Evolutionary conservation across 2,113 vertebrate genomes (phyloP).

Genomic region (Marcusenius ussheri): DNA sequence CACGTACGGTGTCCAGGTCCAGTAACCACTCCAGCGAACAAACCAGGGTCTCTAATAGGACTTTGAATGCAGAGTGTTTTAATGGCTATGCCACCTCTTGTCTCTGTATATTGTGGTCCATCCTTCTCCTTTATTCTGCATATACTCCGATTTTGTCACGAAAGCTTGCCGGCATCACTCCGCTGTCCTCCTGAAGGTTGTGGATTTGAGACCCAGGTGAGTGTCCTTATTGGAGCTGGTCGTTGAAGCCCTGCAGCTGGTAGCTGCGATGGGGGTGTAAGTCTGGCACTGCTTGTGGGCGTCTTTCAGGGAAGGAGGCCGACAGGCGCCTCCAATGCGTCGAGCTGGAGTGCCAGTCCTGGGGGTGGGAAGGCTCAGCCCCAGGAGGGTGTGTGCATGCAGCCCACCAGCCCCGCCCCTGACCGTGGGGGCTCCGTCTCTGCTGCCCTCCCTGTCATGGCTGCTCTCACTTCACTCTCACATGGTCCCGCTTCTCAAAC

Average conservation of each 20-base stretch:
- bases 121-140: neutral
- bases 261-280: neutral
- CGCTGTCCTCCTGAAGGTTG: neutral
- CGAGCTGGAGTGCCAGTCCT: neutral
- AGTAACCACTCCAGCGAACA: neutral
- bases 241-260: neutral
- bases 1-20: neutral
- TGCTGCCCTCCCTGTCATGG: neutral
- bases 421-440: neutral
- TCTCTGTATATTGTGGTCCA: neutral
- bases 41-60: neutral
- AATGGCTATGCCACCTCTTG: neutral
- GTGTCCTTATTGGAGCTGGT: neutral
- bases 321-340: neutral
- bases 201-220: neutral
- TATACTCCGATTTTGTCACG: neutral
- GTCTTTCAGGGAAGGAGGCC: neutral
- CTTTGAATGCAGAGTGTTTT: neutral
- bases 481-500: neutral
- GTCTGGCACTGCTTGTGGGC: neutral
- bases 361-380: neutral
- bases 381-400: neutral
- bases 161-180: neutral
- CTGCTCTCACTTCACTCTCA: neutral
- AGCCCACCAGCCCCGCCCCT: neutral